phyloP scores from a whole-genome alignment of 2,888 invertebrate species.

The Sicus ferrugineus region DNA sequence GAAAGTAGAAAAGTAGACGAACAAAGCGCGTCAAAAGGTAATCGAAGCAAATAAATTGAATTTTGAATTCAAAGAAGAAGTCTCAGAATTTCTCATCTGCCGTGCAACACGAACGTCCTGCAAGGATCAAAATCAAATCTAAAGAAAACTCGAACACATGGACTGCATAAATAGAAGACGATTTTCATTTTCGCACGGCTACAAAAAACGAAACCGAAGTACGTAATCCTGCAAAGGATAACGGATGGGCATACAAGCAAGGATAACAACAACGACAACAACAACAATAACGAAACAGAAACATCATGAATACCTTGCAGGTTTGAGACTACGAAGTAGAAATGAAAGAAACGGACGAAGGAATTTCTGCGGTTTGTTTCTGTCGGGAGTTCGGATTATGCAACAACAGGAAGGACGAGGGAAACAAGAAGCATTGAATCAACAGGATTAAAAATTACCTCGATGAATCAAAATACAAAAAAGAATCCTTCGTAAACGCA shows the following conservation, averaged over 20 bases:
- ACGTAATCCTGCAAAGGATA: not conserved
- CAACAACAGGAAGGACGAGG: constrained; percentile 3
- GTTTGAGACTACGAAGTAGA: not conserved
- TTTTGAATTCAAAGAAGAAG: constrained; percentile 16
- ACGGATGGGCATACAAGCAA: not conserved
- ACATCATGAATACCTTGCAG: not conserved
- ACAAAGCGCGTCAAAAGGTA: constrained; percentile 10
- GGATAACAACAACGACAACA: not conserved
- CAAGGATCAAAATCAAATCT: not conserved
- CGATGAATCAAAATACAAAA: constrained; percentile 35
- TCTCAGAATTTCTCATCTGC: not conserved
- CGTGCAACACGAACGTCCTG: not conserved
- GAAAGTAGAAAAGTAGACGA: not conserved
- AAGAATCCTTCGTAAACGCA: constrained; percentile 36
- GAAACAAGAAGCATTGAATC: constrained; percentile 41
- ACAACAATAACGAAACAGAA: not conserved
- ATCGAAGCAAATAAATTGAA: constrained; percentile 27
- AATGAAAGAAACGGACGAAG: not conserved
- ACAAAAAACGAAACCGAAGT: not conserved
- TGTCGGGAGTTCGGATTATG: not conserved
- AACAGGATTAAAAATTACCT: constrained; percentile 46
- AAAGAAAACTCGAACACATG: not conserved
- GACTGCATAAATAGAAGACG: not conserved
- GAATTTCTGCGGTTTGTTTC: constrained; percentile 18
- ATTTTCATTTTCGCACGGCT: not conserved